phyloP scores from a whole-genome alignment of 2,113 vertebrate genomes.

The Quiscalus mexicanus region DNA sequence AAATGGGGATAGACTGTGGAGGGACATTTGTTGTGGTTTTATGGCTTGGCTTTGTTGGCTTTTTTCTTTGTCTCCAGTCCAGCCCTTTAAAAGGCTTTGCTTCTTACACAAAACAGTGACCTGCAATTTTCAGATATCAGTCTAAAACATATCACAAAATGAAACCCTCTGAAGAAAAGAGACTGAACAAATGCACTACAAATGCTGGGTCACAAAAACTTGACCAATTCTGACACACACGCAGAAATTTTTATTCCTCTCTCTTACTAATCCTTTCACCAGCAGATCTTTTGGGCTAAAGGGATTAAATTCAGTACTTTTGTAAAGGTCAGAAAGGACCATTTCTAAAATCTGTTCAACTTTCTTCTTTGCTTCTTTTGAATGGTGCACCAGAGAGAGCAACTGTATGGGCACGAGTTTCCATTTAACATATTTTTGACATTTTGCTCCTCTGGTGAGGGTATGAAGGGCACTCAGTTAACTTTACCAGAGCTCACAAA shows the following conservation, averaged over 20 bases:
- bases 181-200: neutral
- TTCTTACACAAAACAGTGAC: neutral
- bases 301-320: constrained; percentile 32
- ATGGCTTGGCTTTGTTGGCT: neutral
- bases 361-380: constrained; percentile 27
- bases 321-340: constrained; percentile 30
- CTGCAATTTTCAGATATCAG: neutral
- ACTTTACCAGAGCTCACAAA: neutral
- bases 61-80: neutral
- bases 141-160: neutral
- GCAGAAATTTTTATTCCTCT: neutral
- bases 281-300: constrained; percentile 14
- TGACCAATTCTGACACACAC: neutral
- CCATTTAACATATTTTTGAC: constrained; percentile 50
- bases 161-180: neutral
- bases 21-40: neutral
- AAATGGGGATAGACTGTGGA: neutral
- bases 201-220: neutral
- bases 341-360: constrained; percentile 8
- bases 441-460: neutral
- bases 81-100: neutral
- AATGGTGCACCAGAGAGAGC: neutral
- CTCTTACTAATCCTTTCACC: neutral
- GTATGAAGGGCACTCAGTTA: neutral
- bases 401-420: neutral